These are phyloP conservation scores for Macrocentrus cingulum DNA, from an alignment of 1,140 invertebrate genomes.

Conservation along the genomic window DNA sequence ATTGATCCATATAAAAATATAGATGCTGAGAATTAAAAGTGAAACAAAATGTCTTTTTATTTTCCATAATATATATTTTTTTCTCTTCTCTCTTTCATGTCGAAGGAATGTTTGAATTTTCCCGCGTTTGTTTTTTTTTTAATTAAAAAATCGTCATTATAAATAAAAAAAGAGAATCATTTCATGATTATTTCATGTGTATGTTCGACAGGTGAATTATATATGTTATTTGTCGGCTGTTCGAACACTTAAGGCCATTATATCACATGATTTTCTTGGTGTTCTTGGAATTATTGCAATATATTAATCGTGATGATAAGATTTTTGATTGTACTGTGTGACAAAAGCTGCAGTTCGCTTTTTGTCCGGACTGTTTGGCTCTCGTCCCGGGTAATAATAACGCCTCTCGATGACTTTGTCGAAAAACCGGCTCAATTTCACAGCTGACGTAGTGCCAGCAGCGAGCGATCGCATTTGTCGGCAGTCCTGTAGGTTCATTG, in stretches of 20 bases:
- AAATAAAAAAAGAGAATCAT: too few species aligned
- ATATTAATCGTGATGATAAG: constrained; percentile 64
- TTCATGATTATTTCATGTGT: neutral
- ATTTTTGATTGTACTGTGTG: constrained; percentile 58
- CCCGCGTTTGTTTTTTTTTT: neutral
- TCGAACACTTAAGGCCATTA: constrained; percentile 2
- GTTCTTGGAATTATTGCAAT: neutral
- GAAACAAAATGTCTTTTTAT: constrained; percentile 1
- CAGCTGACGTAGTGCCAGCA: constrained; percentile 88
- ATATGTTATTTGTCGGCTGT: neutral
- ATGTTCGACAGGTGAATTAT: neutral
- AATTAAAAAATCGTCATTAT: too few species aligned
- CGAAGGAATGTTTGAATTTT: neutral
- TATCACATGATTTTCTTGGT: constrained; percentile 8
- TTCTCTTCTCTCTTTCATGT: too few species aligned
- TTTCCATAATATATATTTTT: neutral
- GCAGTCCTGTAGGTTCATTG: constrained; percentile 64
- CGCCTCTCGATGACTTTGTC: constrained; percentile 86
- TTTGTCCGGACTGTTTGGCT: constrained; percentile 59
- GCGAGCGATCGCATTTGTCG: constrained; percentile 79
- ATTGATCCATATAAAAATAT: neutral
- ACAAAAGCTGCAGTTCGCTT: constrained; percentile 58
- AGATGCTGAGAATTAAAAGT: neutral
- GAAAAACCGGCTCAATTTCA: constrained; percentile 91
- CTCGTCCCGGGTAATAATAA: constrained; percentile 59